phyloP scores from a whole-genome alignment of 1,140 invertebrate genomes.

The Metopolophium dirhodum region DNA sequence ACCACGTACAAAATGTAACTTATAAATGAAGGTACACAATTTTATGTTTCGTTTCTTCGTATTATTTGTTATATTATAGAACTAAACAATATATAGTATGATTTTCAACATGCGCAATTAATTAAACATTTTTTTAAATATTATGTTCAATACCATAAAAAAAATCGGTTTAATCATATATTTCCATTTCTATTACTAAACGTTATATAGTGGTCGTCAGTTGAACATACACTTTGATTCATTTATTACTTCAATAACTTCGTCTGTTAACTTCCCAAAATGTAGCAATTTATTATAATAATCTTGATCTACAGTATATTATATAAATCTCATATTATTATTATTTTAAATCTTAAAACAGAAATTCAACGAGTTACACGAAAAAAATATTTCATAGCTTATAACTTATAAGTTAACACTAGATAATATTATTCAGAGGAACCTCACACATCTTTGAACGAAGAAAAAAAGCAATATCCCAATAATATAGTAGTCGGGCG shows the following conservation, averaged over 20 bases:
- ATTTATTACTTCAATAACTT: not conserved
- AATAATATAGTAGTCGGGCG: not conserved
- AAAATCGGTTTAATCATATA: not conserved
- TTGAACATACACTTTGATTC: not conserved
- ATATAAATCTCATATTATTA: not conserved
- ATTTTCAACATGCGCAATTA: not conserved
- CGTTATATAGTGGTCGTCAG: not conserved
- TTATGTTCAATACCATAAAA: not conserved
- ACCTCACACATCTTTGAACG: not conserved
- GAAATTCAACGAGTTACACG: not conserved
- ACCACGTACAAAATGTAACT: not conserved
- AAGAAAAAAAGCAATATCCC: not conserved
- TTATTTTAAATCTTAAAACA: not conserved
- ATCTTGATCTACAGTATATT: no score
- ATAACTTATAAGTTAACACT: not conserved
- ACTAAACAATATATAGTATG: not conserved
- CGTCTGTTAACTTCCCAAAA: not conserved
- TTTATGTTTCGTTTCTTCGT: not conserved
- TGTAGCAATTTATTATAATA: not conserved
- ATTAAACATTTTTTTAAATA: not conserved
- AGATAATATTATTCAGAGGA: not conserved
- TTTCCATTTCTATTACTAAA: not conserved
- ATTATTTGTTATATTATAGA: not conserved
- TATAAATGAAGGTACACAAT: not conserved
- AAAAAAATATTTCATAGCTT: not conserved